A percentile compares a stretch with the other conserved stretches of the same genome.
Conservation (phyloP, 2,797 vertebrate genomes). For the Labroides dimidiatus region DNA sequence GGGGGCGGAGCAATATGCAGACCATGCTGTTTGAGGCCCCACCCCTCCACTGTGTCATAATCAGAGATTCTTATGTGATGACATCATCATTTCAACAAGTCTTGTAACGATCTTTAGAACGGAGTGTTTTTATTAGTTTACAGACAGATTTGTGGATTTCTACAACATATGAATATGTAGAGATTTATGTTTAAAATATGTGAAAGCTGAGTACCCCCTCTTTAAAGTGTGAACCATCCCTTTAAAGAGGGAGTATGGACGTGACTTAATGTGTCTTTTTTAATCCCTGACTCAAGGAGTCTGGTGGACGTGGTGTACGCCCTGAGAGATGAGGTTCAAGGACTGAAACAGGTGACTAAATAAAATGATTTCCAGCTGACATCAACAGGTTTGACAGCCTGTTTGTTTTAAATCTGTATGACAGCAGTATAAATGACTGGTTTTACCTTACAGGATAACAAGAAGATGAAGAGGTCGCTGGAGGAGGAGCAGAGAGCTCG, state of each 20-base stretch:
- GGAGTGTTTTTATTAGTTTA: too few species aligned
- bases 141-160: too few species aligned
- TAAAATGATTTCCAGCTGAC: background rate
- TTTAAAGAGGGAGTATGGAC: background rate
- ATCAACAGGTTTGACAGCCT: background rate
- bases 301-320: constrained; percentile 98
- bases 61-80: too few species aligned
- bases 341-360: constrained; percentile 92
- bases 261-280: constrained; percentile 9
- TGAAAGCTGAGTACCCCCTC: too few species aligned
- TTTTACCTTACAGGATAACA: constrained; percentile 89
- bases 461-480: constrained; percentile 96
- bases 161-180: too few species aligned
- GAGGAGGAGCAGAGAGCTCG: constrained; percentile 97
- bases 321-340: constrained; percentile 96
- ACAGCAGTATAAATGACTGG: background rate
- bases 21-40: too few species aligned
- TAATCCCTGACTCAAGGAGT: constrained; percentile 86
- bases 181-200: too few species aligned
- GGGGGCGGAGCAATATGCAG: too few species aligned
- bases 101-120: too few species aligned
- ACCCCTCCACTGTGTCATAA: too few species aligned
- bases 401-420: background rate
- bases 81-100: too few species aligned
- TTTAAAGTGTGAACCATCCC: too few species aligned